These are phyloP conservation scores for Cistogaster globosa DNA, from an alignment of 2,888 invertebrate genomes.

Conservation along the genomic window DNA sequence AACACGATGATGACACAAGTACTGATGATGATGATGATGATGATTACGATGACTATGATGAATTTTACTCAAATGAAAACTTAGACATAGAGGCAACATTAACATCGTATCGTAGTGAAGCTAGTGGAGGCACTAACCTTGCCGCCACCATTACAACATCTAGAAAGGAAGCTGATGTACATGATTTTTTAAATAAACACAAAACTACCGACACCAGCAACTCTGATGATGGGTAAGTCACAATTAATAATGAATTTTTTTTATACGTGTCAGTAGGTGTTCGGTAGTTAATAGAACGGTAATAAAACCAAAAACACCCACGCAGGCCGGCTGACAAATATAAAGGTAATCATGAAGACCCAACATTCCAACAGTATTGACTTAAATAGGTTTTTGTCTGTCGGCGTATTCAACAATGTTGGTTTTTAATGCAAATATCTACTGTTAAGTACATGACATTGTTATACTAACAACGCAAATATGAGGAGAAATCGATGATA, in stretches of 20 bases:
- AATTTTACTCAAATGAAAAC: slow-evolving; percentile 46
- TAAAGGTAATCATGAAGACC: too few relatives aligned
- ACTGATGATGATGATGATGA: slow-evolving; percentile 62
- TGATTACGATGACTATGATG: slow-evolving; percentile 64
- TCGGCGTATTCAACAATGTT: background rate
- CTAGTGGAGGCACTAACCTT: slow-evolving; percentile 53
- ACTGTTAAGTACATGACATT: background rate
- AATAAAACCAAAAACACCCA: background rate
- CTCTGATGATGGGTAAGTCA: slow-evolving; percentile 75
- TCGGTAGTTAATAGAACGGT: background rate
- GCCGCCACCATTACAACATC: background rate
- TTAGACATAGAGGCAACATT: slow-evolving; percentile 46
- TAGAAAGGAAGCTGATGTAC: slow-evolving; percentile 71
- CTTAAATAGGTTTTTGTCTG: background rate
- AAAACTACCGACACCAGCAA: slow-evolving; percentile 74
- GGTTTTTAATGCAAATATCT: background rate
- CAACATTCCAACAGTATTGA: background rate
- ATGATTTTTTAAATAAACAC: slow-evolving; percentile 75
- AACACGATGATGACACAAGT: slow-evolving; percentile 45
- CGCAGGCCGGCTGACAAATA: background rate
- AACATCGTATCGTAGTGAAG: slow-evolving; percentile 62
- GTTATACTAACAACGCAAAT: too few relatives aligned
- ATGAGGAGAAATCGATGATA: too few relatives aligned
- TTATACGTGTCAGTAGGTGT: background rate
- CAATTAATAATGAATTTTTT: slow-evolving; percentile 5